Conservation (phyloP, 1,140 invertebrate genomes). For the Acromyrmex charruanus region DNA sequence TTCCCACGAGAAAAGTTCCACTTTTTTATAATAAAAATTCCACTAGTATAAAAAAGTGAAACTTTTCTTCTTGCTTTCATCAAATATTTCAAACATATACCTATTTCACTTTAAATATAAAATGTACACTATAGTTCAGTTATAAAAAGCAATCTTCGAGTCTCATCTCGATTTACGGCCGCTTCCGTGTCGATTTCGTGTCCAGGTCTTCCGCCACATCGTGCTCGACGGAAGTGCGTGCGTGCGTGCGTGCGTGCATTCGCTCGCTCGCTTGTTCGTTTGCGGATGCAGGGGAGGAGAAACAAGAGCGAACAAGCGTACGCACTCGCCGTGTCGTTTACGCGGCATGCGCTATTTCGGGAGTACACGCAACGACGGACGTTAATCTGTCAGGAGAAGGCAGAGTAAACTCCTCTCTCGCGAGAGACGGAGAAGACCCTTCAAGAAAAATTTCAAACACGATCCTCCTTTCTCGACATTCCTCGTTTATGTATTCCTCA, state of each 20-base stretch:
- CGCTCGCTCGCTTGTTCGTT: background rate
- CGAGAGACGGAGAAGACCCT: background rate
- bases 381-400: slow-evolving; percentile 23
- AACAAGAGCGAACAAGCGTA: slow-evolving; percentile 9
- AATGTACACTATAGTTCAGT: too few species aligned
- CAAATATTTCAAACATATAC: too few species aligned
- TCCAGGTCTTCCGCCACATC: background rate
- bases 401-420: background rate
- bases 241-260: background rate
- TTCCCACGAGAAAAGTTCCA: too few species aligned
- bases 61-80: too few species aligned
- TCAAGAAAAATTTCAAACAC: background rate
- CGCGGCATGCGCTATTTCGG: slow-evolving; percentile 49
- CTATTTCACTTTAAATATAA: too few species aligned
- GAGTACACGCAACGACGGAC: slow-evolving; percentile 44
- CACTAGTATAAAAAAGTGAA: too few species aligned
- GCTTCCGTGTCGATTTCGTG: slow-evolving; percentile 8
- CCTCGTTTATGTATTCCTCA: background rate
- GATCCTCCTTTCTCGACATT: background rate
- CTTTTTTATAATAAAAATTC: too few species aligned
- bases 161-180: background rate
- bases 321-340: slow-evolving; percentile 21
- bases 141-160: too few species aligned
- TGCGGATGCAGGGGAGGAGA: background rate
- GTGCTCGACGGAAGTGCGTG: slow-evolving; percentile 32